phyloP scores from a whole-genome alignment of 1,140 invertebrate genomes.

The Aphaenogaster floridana region DNA sequence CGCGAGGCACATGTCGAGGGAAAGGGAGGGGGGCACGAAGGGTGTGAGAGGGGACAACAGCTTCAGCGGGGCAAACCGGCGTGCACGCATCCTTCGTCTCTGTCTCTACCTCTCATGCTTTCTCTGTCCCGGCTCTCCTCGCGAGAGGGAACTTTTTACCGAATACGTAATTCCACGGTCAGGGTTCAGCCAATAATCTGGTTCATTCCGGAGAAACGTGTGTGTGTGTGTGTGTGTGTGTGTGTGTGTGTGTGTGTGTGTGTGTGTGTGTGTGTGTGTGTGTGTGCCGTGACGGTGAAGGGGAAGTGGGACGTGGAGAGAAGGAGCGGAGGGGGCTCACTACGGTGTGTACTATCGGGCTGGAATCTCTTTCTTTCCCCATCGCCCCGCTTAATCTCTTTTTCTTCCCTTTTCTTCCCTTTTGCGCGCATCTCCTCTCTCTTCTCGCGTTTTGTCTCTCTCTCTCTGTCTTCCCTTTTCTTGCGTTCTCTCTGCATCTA shows the following conservation, averaged over 20 bases:
- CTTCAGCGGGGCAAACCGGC: constrained; percentile 29
- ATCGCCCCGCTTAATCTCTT: constrained; percentile 50
- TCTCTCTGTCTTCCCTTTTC: background rate
- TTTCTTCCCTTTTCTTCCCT: constrained; percentile 37
- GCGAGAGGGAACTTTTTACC: constrained; percentile 75
- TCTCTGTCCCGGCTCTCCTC: constrained; percentile 55
- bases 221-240: too few relatives aligned
- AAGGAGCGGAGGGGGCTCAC: constrained; percentile 45
- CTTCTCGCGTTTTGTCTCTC: background rate
- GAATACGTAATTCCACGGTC: constrained; percentile 83
- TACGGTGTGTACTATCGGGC: constrained; percentile 69
- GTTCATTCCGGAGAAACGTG: constrained; percentile 75
- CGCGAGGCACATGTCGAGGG: constrained; percentile 32
- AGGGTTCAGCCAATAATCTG: constrained; percentile 83
- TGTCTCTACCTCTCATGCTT: constrained; percentile 35
- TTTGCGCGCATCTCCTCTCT: constrained; percentile 15
- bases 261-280: background rate
- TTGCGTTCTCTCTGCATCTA: constrained; percentile 39
- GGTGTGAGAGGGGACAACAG: constrained; percentile 5
- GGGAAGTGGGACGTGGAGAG: background rate
- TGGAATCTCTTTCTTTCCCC: constrained; percentile 58
- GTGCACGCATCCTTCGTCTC: constrained; percentile 60
- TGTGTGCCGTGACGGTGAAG: constrained; percentile 59
- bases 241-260: too few relatives aligned
- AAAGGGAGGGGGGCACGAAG: background rate